Evolutionary conservation across 2,113 vertebrate genomes (phyloP), one percentile per base, ranked within the genome.

Genomic region (Rousettus leschenaultii): DNA sequence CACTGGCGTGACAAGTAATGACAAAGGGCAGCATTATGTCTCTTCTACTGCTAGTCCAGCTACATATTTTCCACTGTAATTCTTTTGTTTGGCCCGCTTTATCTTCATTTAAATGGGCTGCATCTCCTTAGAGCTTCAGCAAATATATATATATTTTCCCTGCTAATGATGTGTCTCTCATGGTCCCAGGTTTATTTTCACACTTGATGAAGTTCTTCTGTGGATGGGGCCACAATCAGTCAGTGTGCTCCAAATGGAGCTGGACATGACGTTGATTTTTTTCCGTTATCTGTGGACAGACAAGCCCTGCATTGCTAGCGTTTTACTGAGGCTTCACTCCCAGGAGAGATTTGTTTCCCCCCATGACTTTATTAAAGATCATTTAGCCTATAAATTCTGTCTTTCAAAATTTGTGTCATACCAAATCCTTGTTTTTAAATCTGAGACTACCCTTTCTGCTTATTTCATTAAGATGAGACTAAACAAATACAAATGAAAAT

Each of bases 1-100:
- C 98, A 97, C 48, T 45, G 83, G 95, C 30, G 45, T 97, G 98
- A 98, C 98, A 98, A 97, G 97, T n/a, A 55, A 97, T 98, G 98
- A 98, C 96, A 98, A 98, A 99, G 96, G 97, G 97, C 95, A 96
- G 89, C 92, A 86, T 95, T 96, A 75, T 85, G 93, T 95, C 94
- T 97, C 85, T 82, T 98, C 63, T 68, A 89, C 95, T 73, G 83
- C 98, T 85, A 97, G 92, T 73, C 97, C 84, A 86, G 97, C 96
- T 98, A 98, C 97, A 98, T 95, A 98, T 98, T 97, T 94, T 84
- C 96, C 53, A 89, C 92, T 98, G 93, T 95, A 84, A 98, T 97
- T 98, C 92, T 89, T 98, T 97, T 97, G 89, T 90, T 91, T 97
- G 86, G 68, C 7, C n/a, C 65, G 96, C 78, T 98, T 97, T 92